These are phyloP conservation scores for Pseudorectes ferrugineus DNA, from an alignment of 2,113 vertebrate species.

Conservation along the genomic window DNA sequence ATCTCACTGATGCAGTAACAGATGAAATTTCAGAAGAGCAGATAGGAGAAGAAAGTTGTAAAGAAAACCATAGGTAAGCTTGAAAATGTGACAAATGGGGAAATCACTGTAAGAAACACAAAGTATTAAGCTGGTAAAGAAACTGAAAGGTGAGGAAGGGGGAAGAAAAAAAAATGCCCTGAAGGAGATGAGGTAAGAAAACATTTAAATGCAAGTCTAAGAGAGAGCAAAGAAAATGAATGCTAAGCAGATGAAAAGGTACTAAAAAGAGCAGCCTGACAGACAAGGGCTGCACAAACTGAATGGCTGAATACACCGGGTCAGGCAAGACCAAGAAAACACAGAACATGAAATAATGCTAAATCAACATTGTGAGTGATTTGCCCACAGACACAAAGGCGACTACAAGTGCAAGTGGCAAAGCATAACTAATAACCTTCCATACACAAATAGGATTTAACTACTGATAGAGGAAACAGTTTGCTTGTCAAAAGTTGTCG, in stretches of 20 bases:
- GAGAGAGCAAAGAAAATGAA: not conserved
- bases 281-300: not conserved
- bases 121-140: conserved; percentile 4
- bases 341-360: not conserved
- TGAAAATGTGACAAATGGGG: not conserved
- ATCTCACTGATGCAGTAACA: not conserved
- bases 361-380: not conserved
- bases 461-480: not conserved
- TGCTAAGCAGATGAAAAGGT: not conserved
- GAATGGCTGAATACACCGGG: not conserved
- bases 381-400: not conserved
- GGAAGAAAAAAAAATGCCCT: not conserved
- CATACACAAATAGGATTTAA: not conserved
- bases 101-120: not conserved
- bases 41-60: not conserved
- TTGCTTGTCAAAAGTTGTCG: accelerated
- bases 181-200: not conserved
- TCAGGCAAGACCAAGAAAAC: not conserved
- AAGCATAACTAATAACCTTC: not conserved
- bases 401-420: not conserved
- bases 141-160: conserved; percentile 16
- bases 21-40: not conserved
- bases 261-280: not conserved
- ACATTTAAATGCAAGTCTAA: not conserved
- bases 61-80: not conserved